Evolutionary conservation across 2,797 vertebrate genomes (phyloP), one percentile per base, ranked within the genome.

Genomic region (Ctenosaura bakeri): DNA sequence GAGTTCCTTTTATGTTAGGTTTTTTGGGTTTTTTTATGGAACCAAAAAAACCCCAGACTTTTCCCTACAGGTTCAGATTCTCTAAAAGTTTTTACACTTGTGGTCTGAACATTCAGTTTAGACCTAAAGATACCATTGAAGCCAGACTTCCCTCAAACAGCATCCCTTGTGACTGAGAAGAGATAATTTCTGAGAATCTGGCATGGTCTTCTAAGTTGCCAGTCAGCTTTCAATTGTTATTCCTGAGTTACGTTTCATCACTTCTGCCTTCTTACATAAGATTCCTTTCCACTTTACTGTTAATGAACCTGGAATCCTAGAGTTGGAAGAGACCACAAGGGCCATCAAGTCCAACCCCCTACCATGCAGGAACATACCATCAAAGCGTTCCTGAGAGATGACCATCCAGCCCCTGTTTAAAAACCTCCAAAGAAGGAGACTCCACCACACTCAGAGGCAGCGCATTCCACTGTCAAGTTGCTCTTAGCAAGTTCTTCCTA

Each of bases 131-230:
- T 89, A 88, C 91, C 81, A 91, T 83, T 88, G 88, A 69, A 69
- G 42, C 42, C 2, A 46, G 42, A 46, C 42, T 46, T 46, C 42
- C 26, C 64, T 20, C 18, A 71, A 66, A 29, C 64, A 86, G 0
- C 46, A 0, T 90, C 88, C 86, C 82, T 20, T 93, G 83, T 85
- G 1, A 0, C 73, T 92, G 79, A 79, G 78, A 64, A 46, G 42
- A 46, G 69, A 77, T 2, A 87, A 91, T 85, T 64, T 29, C 16
- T 91, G 69, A 9, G 32, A 83, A 50, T 79, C 88, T 83, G 85
- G 76, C 0, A 86, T 78, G 90, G 90, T 93, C 35, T 94, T 1
- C 89, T 93, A 38, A 69, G 66, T 88, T 96, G 77, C 54, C 0
- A 0, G 16, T 52, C 83, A n/a, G 22, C 89, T 94, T 96, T 93